phyloP scores from a whole-genome alignment of 92 coral and sea anemone genomes.

The Zoanthus solanderi region DNA sequence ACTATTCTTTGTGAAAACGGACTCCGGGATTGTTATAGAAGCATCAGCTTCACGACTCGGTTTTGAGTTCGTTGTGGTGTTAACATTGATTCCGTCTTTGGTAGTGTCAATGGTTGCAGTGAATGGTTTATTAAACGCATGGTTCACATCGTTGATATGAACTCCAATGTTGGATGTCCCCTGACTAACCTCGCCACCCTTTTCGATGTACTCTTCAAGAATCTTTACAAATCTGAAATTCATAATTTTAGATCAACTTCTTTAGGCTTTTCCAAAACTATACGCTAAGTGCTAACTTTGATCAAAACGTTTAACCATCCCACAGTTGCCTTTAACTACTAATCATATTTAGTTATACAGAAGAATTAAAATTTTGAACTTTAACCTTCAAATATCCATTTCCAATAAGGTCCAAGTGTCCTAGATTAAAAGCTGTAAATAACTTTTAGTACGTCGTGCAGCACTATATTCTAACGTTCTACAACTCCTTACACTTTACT shows the following conservation, averaged over 20 bases:
- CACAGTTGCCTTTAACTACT: no score
- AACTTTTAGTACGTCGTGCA: no score
- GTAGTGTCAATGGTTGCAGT: slow-evolving; percentile 66
- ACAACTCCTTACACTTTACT: no score
- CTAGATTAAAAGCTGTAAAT: no score
- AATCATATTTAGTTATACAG: no score
- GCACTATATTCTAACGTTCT: no score
- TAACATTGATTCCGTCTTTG: slow-evolving; percentile 59
- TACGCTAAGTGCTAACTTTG: no score
- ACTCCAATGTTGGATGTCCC: slow-evolving; percentile 86
- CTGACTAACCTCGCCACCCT: slow-evolving; percentile 89
- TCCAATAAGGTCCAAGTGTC: no score
- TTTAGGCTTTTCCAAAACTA: neutral
- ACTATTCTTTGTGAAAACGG: slow-evolving; percentile 65
- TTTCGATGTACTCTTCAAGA: slow-evolving; percentile 85
- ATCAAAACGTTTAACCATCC: no score
- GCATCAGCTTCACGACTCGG: slow-evolving; percentile 55
- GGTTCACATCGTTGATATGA: slow-evolving; percentile 54
- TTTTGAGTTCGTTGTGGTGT: slow-evolving; percentile 68
- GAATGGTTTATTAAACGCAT: slow-evolving; percentile 32
- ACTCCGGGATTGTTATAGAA: slow-evolving; percentile 70
- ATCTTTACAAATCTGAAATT: slow-evolving; percentile 83
- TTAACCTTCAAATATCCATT: no score
- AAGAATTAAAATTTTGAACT: no score
- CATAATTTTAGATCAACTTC: neutral